Evolutionary conservation across 2,888 invertebrate genomes (phyloP).

Genomic region (Brachypterus glaber): DNA sequence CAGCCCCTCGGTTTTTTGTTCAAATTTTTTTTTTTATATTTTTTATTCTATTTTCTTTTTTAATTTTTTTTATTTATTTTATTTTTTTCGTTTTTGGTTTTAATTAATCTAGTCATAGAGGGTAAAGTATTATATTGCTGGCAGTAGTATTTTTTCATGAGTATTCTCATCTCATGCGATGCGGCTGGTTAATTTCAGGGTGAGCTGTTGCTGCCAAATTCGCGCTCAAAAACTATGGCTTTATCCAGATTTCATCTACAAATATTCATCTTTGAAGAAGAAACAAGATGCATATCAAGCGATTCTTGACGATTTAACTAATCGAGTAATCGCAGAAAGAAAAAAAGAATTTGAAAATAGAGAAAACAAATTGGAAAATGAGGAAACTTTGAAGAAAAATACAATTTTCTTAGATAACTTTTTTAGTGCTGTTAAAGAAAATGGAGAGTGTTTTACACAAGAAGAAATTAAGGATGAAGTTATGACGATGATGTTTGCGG

Average conservation of each 20-base stretch:
- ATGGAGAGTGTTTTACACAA: constrained; percentile 16
- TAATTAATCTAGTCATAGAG: too few relatives aligned
- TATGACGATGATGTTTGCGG: constrained; percentile 27
- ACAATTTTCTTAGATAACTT: constrained; percentile 20
- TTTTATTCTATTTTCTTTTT: too few relatives aligned
- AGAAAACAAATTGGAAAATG: constrained; percentile 4
- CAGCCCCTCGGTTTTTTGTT: too few relatives aligned
- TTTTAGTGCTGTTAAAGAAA: constrained; percentile 19
- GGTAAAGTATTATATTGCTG: too few relatives aligned
- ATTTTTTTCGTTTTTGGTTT: too few relatives aligned
- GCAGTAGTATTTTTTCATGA: too few relatives aligned
- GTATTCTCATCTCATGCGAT: too few relatives aligned
- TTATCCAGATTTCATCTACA: constrained; percentile 21
- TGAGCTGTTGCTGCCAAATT: too few relatives aligned
- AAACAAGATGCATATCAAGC: constrained; percentile 21
- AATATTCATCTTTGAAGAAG: constrained; percentile 21
- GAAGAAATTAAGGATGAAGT: constrained; percentile 27
- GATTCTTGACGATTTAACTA: constrained; percentile 21
- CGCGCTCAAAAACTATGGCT: constrained; percentile 26
- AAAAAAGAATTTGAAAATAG: constrained; percentile 17
- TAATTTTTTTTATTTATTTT: too few relatives aligned
- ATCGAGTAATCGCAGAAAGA: constrained; percentile 20
- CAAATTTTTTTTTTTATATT: too few relatives aligned
- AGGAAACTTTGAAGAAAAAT: constrained; percentile 3
- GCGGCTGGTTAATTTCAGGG: too few relatives aligned